A percentile compares a stretch with the other conserved stretches of the same genome.
phyloP scores from a whole-genome alignment of 2,113 vertebrate species.

The Paraplagusia blochii region DNA sequence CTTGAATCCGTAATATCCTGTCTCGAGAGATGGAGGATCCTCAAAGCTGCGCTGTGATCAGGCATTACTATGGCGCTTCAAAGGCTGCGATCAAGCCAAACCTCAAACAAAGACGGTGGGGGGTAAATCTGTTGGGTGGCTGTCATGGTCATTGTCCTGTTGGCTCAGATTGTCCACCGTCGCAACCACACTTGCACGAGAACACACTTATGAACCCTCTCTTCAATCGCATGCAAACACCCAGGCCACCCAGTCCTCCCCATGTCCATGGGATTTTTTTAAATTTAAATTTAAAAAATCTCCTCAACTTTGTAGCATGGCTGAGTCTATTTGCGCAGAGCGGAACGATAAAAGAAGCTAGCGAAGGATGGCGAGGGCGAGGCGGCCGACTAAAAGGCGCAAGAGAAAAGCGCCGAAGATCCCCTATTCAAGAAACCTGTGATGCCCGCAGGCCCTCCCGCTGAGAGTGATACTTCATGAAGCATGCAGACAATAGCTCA shows the following conservation, averaged over 20 bases:
- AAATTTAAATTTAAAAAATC: slow-evolving; percentile 61
- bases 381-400: slow-evolving; percentile 63
- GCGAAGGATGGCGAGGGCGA: slow-evolving; percentile 32
- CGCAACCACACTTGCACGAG: background rate
- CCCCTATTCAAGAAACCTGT: slow-evolving; percentile 74
- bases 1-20: slow-evolving; percentile 29
- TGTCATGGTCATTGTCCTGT: slow-evolving; percentile 59
- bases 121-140: slow-evolving; percentile 42
- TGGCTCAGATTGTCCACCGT: slow-evolving; percentile 28
- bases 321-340: slow-evolving; percentile 43
- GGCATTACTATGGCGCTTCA: slow-evolving; percentile 72
- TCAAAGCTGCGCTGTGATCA: slow-evolving; percentile 32
- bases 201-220: slow-evolving; percentile 43
- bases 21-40: slow-evolving; percentile 36
- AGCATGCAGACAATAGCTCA: slow-evolving; percentile 68
- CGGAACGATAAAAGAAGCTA: slow-evolving; percentile 39
- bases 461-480: slow-evolving; percentile 70
- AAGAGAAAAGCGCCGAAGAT: slow-evolving; percentile 52
- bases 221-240: slow-evolving; percentile 47
- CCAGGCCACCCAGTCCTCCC: slow-evolving; percentile 60
- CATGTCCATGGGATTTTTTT: slow-evolving; percentile 49
- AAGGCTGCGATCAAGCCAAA: slow-evolving; percentile 73
- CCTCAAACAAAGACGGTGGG: slow-evolving; percentile 67
- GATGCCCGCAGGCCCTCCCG: slow-evolving; percentile 31
- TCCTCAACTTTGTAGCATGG: slow-evolving; percentile 45